Percentiles rank a stretch among this genome's conserved stretches.
phyloP scores from a whole-genome alignment of 2,888 invertebrate genomes.

The Athrips mouffetella region DNA sequence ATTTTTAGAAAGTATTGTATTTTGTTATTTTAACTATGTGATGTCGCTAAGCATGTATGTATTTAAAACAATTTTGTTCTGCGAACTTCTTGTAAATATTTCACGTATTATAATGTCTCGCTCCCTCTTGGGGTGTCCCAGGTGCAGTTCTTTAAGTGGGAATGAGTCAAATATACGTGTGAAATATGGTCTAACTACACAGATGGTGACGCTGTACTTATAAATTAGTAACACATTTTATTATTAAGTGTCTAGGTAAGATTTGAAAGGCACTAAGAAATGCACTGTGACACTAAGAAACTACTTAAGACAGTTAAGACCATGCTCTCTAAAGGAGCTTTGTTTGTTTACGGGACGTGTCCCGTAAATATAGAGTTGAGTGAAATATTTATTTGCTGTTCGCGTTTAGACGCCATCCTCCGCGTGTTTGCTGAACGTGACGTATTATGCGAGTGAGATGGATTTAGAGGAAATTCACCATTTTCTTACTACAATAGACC shows the following conservation, averaged over 20 bases:
- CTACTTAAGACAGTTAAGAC: constrained; percentile 25
- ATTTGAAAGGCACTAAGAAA: no score
- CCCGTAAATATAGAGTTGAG: constrained; percentile 42
- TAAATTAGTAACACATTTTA: no score
- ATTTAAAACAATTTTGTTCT: background rate
- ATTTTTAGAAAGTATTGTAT: no score
- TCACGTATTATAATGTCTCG: no score
- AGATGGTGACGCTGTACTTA: no score
- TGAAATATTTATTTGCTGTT: constrained; percentile 43
- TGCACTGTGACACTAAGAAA: background rate
- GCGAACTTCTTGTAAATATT: no score
- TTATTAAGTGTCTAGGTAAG: no score
- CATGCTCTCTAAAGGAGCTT: constrained; percentile 20
- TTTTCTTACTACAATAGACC: constrained; percentile 3
- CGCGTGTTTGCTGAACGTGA: constrained; percentile 46
- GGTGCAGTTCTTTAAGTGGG: no score
- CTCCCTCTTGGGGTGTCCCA: no score
- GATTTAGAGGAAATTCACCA: constrained; percentile 19
- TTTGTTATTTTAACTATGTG: no score
- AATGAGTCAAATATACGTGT: no score
- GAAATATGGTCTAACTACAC: no score
- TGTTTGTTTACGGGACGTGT: constrained; percentile 28
- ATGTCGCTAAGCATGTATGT: background rate
- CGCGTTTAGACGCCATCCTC: constrained; percentile 33
- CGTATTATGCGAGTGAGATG: constrained; percentile 27